Evolutionary conservation across 2,797 vertebrate genomes (phyloP).

Genomic region (Enoplosus armatus): DNA sequence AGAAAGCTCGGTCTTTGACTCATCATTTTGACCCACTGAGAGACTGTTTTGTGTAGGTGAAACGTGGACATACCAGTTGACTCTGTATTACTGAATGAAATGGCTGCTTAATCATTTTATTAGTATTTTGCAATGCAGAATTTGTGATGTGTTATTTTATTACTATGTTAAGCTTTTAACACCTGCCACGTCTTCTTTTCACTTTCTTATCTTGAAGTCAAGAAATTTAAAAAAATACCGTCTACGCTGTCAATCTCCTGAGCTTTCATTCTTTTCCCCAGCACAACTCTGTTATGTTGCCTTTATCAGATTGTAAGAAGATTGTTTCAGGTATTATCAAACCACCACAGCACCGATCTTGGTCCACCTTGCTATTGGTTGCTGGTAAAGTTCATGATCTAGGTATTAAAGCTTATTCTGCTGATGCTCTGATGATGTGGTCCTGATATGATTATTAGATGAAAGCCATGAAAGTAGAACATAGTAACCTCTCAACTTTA

Average conservation of each 20-base stretch:
- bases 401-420: constrained; percentile 13
- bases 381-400: constrained; percentile 34
- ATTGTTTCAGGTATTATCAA: constrained; percentile 44
- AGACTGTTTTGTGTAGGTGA: not conserved
- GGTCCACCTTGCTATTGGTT: constrained; percentile 10
- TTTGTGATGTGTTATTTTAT: not conserved
- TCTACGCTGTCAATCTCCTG: constrained; percentile 17
- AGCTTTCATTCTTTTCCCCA: constrained; percentile 7
- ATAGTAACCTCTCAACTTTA: not conserved
- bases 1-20: constrained; percentile 43
- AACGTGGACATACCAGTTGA: not conserved
- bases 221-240: not conserved
- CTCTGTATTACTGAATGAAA: not conserved
- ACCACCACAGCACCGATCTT: constrained; percentile 27
- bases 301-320: constrained; percentile 48
- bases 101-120: not conserved
- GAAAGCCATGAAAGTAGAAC: not conserved
- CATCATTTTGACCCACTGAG: constrained; percentile 36
- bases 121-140: not conserved
- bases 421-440: not conserved
- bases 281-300: constrained; percentile 8
- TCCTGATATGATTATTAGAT: not conserved
- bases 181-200: not conserved
- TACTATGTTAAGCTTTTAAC: not conserved
- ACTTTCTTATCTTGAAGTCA: constrained; percentile 6